Evolutionary conservation across 1,140 invertebrate genomes (phyloP).

Genomic region (Protaetia brevitarsis): DNA sequence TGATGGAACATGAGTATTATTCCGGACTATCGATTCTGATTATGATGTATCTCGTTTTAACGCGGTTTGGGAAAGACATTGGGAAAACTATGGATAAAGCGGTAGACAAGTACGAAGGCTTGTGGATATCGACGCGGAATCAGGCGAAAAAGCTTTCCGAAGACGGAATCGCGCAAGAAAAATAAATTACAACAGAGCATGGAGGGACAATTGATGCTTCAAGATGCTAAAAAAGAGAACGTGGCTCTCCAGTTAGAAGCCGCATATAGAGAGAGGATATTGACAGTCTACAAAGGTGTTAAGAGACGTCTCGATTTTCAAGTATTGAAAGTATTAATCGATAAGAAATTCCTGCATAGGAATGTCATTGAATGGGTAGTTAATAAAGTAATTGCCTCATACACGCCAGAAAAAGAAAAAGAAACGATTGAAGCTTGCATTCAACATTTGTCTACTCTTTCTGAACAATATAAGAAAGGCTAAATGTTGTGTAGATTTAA

Average conservation of each 20-base stretch:
- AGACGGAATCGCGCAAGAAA: slow-evolving; percentile 60
- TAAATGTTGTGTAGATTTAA: no score
- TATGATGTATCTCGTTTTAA: slow-evolving; percentile 61
- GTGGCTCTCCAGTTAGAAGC: slow-evolving; percentile 87
- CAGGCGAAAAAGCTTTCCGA: slow-evolving; percentile 53
- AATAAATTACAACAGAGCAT: slow-evolving; percentile 71
- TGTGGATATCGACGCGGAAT: slow-evolving; percentile 44
- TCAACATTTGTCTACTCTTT: background rate
- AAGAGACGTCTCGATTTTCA: slow-evolving; percentile 81
- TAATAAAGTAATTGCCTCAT: background rate
- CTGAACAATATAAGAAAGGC: background rate
- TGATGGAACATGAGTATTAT: slow-evolving; percentile 89
- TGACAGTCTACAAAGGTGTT: slow-evolving; percentile 71
- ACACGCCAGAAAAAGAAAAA: background rate
- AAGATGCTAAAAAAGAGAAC: slow-evolving; percentile 86
- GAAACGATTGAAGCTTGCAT: slow-evolving; percentile 6
- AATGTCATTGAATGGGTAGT: slow-evolving; percentile 11
- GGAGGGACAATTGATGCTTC: slow-evolving; percentile 71
- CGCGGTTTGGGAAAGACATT: slow-evolving; percentile 70
- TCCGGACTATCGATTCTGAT: slow-evolving; percentile 65
- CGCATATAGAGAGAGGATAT: slow-evolving; percentile 76
- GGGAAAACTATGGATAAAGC: slow-evolving; percentile 64
- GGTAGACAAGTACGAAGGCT: slow-evolving; percentile 59
- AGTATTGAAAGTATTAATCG: background rate
- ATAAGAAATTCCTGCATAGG: background rate